Evolutionary conservation across 2,888 invertebrate species (phyloP).

Genomic region (Drosophila crucigera): DNA sequence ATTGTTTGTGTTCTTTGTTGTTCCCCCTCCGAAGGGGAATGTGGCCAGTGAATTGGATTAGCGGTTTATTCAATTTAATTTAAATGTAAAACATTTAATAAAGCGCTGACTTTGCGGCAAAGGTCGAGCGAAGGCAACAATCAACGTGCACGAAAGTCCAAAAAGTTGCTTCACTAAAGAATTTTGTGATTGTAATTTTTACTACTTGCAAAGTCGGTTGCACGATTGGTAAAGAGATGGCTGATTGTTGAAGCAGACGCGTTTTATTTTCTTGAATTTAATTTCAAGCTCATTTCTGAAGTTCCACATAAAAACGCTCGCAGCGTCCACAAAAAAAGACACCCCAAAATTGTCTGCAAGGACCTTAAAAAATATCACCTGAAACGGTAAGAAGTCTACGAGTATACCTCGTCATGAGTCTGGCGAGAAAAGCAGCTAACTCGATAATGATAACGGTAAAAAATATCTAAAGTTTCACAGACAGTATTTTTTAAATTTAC

Average conservation of each 20-base stretch:
- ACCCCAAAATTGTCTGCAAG: background rate
- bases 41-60: slow-evolving; percentile 67
- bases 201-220: slow-evolving; percentile 23
- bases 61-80: slow-evolving; percentile 75
- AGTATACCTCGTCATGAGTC: too few relatives aligned
- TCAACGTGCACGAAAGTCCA: slow-evolving; percentile 13
- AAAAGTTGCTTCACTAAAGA: background rate
- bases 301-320: background rate
- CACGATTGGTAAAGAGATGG: slow-evolving; percentile 19
- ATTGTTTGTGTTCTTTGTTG: slow-evolving; percentile 41
- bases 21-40: background rate
- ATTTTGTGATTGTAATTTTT: slow-evolving; percentile 4
- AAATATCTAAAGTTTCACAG: too few relatives aligned
- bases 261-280: background rate
- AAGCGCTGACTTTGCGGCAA: slow-evolving; percentile 47
- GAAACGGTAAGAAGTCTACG: background rate
- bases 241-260: background rate
- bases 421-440: background rate
- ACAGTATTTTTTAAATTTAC: too few relatives aligned
- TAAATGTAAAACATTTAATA: slow-evolving; percentile 71
- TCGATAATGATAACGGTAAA: too few relatives aligned
- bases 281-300: background rate
- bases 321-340: background rate
- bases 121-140: slow-evolving; percentile 24
- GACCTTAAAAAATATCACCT: background rate